phyloP scores from a whole-genome alignment of 2,888 invertebrate species.

The Plemyria rubiginata region DNA sequence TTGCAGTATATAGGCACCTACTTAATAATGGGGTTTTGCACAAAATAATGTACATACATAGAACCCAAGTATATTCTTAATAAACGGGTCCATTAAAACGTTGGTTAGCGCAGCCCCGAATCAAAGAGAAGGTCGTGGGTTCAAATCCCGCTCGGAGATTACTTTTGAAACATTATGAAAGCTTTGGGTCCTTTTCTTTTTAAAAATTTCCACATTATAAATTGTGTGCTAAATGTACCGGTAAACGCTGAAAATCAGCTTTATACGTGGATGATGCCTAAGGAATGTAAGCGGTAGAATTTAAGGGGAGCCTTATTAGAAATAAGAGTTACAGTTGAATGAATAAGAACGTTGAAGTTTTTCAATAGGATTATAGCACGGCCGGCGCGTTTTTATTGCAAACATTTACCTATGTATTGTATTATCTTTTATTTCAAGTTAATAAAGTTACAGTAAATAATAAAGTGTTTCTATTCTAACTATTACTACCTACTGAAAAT shows the following conservation, averaged over 20 bases:
- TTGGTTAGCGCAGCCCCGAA: too few species aligned
- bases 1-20: too few species aligned
- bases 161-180: too few species aligned
- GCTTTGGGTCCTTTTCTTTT: too few species aligned
- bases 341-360: constrained; percentile 71
- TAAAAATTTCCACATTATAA: too few species aligned
- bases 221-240: background rate
- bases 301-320: constrained; percentile 84
- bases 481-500: background rate
- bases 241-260: background rate
- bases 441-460: constrained; percentile 74
- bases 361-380: constrained; percentile 72
- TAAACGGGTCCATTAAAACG: too few species aligned
- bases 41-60: too few species aligned
- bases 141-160: too few species aligned
- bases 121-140: too few species aligned
- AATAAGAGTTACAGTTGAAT: constrained; percentile 70
- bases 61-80: too few species aligned
- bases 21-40: too few species aligned
- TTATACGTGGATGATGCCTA: constrained; percentile 53
- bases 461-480: constrained; percentile 3
- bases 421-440: constrained; percentile 72
- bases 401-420: constrained; percentile 63
- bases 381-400: constrained; percentile 78
- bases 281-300: constrained; percentile 68